A percentile compares a stretch with the other conserved stretches of the same genome.
Conservation (phyloP, 2,888 invertebrate genomes). For the Latheticus oryzae region DNA sequence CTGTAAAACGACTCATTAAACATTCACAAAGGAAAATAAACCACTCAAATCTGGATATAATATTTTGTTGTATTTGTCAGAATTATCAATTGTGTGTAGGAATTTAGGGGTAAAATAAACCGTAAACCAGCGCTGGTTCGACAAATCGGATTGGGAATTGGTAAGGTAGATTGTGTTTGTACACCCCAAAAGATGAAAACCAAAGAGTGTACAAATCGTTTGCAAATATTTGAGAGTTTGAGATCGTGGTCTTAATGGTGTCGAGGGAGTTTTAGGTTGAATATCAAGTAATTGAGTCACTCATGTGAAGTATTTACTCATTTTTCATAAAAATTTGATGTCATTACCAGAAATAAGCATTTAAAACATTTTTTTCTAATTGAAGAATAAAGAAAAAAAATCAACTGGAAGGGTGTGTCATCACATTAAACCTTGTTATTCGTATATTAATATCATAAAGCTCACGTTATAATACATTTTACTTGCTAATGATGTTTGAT, state of each 20-base stretch:
- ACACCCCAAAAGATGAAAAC: slow-evolving; percentile 48
- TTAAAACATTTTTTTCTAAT: too few relatives aligned
- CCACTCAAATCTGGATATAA: too few relatives aligned
- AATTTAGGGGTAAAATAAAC: slow-evolving; percentile 53
- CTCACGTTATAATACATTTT: slow-evolving; percentile 37
- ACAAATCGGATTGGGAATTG: slow-evolving; percentile 60
- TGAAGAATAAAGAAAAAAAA: slow-evolving; percentile 27
- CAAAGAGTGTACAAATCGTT: slow-evolving; percentile 52
- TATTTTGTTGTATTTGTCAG: too few relatives aligned
- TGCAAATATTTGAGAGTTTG: slow-evolving; percentile 49
- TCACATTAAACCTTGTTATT: slow-evolving; percentile 38
- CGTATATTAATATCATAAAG: slow-evolving; percentile 39
- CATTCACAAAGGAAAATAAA: too few relatives aligned
- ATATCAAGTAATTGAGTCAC: slow-evolving; percentile 10
- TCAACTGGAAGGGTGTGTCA: slow-evolving; percentile 31
- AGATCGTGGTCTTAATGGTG: slow-evolving; percentile 34
- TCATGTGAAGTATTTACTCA: slow-evolving; percentile 21
- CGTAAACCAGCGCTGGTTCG: slow-evolving; percentile 55
- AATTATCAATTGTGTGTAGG: slow-evolving; percentile 34
- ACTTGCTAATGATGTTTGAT: slow-evolving; percentile 43
- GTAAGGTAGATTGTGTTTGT: slow-evolving; percentile 26
- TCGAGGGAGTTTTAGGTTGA: slow-evolving; percentile 13
- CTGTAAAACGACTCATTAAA: too few relatives aligned
- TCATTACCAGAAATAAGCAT: slow-evolving; percentile 1
- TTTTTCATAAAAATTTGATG: slow-evolving; percentile 12